Conservation (phyloP, 2,113 vertebrate species). For the Poeciliopsis prolifica region DNA sequence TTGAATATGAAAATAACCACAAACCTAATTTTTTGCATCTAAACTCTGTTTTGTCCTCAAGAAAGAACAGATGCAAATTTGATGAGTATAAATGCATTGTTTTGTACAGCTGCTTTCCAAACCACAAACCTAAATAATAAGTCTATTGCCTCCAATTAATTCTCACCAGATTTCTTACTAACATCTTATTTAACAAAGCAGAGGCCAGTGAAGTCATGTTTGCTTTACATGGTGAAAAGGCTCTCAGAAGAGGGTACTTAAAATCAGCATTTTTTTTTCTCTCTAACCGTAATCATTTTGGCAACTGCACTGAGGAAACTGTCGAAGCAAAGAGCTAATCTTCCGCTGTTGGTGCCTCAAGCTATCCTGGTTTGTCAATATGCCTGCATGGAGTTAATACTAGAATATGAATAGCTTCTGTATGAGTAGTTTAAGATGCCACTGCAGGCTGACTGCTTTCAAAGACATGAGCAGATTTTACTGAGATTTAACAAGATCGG, state of each 20-base stretch:
- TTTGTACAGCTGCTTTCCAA: background rate
- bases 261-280: background rate
- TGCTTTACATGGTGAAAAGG: background rate
- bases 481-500: background rate
- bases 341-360: constrained; percentile 37
- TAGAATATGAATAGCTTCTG: constrained; percentile 35
- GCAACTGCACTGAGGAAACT: constrained; percentile 28
- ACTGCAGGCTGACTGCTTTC: background rate
- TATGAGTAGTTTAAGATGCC: constrained; percentile 18
- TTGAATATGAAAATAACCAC: background rate
- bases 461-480: background rate
- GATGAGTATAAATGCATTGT: background rate
- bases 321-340: constrained; percentile 34
- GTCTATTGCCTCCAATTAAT: background rate
- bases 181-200: background rate
- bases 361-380: constrained; percentile 55
- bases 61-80: background rate
- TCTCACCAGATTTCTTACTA: background rate
- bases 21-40: no score
- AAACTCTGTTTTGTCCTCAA: no score
- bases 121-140: background rate
- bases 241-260: background rate
- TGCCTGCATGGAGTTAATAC: constrained; percentile 40
- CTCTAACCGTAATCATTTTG: constrained; percentile 17
- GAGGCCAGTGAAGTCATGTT: background rate